A percentile compares a stretch with the other conserved stretches of the same genome.
phyloP scores from a whole-genome alignment of 2,113 vertebrate species.

The Barbus barbus region DNA sequence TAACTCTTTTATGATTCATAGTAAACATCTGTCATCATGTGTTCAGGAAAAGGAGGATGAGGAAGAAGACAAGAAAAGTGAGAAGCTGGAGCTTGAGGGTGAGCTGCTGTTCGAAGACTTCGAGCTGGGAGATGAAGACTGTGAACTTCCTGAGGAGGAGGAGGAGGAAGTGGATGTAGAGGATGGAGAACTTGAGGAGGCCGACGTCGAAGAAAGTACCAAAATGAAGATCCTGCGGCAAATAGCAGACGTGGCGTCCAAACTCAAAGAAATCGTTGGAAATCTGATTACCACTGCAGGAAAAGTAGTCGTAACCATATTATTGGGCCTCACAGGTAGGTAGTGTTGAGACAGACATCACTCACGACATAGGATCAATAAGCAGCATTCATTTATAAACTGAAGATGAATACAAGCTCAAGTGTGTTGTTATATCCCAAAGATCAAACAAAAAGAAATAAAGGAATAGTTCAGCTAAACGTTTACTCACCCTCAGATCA shows the following conservation, averaged over 20 bases:
- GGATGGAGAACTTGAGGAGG: slow-evolving; percentile 65
- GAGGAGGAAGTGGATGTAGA: slow-evolving; percentile 56
- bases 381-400: not conserved
- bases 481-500: no score
- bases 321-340: slow-evolving; percentile 88
- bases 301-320: slow-evolving; percentile 87
- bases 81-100: slow-evolving; percentile 79
- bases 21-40: not conserved
- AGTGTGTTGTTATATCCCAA: not conserved
- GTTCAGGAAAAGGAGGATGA: slow-evolving; percentile 51
- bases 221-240: slow-evolving; percentile 81
- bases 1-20: not conserved
- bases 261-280: slow-evolving; percentile 84
- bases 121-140: slow-evolving; percentile 68
- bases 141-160: slow-evolving; percentile 48
- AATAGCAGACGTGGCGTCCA: slow-evolving; percentile 80
- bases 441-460: no score
- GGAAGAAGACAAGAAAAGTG: slow-evolving; percentile 69
- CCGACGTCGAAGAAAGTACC: slow-evolving; percentile 76
- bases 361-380: not conserved
- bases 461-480: no score
- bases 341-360: slow-evolving; percentile 4
- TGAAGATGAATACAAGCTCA: not conserved
- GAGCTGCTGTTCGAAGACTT: slow-evolving; percentile 81
- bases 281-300: slow-evolving; percentile 87